Percentiles rank a stretch among this genome's conserved stretches.
phyloP scores from a whole-genome alignment of 1,140 invertebrate species.

The Cataglyphis hispanica region DNA sequence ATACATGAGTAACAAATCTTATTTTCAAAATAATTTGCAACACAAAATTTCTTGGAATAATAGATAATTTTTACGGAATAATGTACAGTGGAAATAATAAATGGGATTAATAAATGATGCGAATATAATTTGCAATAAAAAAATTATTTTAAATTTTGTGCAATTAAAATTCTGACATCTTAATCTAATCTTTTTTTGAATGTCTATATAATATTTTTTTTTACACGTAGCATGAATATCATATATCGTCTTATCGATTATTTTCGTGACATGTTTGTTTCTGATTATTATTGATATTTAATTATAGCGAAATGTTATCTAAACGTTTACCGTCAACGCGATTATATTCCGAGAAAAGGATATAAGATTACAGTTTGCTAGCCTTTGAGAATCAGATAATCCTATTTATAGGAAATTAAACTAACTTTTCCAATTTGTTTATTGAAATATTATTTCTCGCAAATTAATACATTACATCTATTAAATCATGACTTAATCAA shows the following conservation, averaged over 20 bases:
- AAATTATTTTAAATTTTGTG: neutral
- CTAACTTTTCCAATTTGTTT: neutral
- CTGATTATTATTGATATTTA: neutral
- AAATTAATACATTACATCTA: neutral
- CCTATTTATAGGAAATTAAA: neutral
- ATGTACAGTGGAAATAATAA: conserved; percentile 4
- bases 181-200: neutral
- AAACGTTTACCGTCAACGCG: neutral
- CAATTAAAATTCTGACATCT: neutral
- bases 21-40: neutral
- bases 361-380: neutral
- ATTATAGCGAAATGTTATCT: conserved; percentile 17
- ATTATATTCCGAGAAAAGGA: conserved; percentile 9
- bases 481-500: neutral
- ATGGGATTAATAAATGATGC: neutral
- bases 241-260: neutral
- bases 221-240: neutral
- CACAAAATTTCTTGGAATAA: neutral
- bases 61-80: neutral
- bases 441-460: neutral
- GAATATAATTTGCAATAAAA: neutral
- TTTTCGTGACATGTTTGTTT: neutral
- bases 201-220: neutral
- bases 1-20: neutral
- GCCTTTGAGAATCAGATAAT: neutral